Conservation (phyloP, 2,113 vertebrate species). For the Narcine bancroftii region DNA sequence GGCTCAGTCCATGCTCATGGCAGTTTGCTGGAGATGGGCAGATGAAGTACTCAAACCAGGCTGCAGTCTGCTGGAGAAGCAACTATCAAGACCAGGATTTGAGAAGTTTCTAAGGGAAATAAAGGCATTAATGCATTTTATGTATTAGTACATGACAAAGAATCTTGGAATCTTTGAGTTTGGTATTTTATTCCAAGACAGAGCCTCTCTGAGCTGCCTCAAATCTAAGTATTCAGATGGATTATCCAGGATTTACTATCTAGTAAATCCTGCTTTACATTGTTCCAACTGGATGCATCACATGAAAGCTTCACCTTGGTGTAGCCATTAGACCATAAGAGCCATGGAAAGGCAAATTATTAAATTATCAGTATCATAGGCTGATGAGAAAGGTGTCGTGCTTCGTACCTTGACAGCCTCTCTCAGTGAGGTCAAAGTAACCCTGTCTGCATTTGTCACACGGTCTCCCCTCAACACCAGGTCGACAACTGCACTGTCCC, state of each 20-base stretch:
- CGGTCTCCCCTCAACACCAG: constrained; percentile 60
- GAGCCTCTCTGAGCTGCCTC: too few species aligned
- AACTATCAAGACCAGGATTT: too few species aligned
- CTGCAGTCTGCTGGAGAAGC: too few species aligned
- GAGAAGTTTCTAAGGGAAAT: too few species aligned
- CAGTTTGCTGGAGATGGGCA: neutral
- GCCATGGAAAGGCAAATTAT: neutral
- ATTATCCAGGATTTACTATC: neutral
- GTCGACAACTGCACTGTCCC: constrained; percentile 74
- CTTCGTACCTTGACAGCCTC: constrained; percentile 74
- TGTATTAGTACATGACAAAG: too few species aligned
- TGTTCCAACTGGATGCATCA: neutral
- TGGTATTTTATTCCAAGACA: too few species aligned
- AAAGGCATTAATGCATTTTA: too few species aligned
- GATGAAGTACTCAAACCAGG: too few species aligned
- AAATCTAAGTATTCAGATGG: too few species aligned
- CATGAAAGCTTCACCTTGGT: neutral
- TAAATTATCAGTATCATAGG: neutral
- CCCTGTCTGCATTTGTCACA: constrained; percentile 68
- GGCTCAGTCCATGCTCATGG: neutral
- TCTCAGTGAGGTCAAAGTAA: constrained; percentile 80
- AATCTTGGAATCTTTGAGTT: too few species aligned
- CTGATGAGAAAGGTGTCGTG: too few species aligned
- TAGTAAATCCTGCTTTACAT: neutral
- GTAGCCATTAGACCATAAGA: neutral